Conservation (phyloP, 30 jellyfish, hydroid and myxozoan genomes). For the Cassiopea xamachana region DNA sequence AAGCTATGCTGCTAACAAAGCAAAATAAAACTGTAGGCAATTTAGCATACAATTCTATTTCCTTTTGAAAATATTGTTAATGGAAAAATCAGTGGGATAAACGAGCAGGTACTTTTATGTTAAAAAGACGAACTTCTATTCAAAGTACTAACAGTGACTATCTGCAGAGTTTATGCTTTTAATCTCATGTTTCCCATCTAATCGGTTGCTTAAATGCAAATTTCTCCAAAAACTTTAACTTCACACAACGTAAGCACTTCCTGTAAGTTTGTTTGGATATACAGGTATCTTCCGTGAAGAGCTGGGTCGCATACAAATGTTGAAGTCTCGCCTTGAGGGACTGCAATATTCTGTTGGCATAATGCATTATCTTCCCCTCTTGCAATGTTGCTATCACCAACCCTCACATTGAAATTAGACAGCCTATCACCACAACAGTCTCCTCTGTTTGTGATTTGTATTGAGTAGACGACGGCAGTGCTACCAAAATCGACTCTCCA, state of each 20-base stretch:
- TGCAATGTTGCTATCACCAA: conserved; percentile 30
- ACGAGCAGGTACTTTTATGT: too few relatives aligned
- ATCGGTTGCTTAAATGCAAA: neutral
- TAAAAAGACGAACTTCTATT: too few relatives aligned
- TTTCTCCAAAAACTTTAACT: conserved; percentile 22
- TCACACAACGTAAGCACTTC: conserved; percentile 18
- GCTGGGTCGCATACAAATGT: conserved; percentile 21
- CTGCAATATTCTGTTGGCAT: conserved; percentile 3
- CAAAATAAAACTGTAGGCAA: too few relatives aligned
- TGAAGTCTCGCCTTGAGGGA: conserved; percentile 32
- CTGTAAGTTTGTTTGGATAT: neutral
- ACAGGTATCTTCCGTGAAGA: conserved; percentile 23
- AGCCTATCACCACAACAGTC: conserved; percentile 49
- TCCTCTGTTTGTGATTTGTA: conserved; percentile 57
- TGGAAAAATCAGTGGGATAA: too few relatives aligned
- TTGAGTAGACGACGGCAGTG: conserved; percentile 44
- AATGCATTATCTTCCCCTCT: conserved; percentile 16
- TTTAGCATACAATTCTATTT: too few relatives aligned
- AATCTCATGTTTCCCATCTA: too few relatives aligned
- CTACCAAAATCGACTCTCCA: conserved; percentile 67
- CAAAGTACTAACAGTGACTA: too few relatives aligned
- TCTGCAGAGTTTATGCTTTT: too few relatives aligned
- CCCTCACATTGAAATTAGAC: conserved; percentile 22
- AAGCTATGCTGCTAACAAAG: too few relatives aligned
- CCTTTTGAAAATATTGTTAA: too few relatives aligned